Conservation (phyloP, 1,140 invertebrate species). For the Laupala kohalensis region DNA sequence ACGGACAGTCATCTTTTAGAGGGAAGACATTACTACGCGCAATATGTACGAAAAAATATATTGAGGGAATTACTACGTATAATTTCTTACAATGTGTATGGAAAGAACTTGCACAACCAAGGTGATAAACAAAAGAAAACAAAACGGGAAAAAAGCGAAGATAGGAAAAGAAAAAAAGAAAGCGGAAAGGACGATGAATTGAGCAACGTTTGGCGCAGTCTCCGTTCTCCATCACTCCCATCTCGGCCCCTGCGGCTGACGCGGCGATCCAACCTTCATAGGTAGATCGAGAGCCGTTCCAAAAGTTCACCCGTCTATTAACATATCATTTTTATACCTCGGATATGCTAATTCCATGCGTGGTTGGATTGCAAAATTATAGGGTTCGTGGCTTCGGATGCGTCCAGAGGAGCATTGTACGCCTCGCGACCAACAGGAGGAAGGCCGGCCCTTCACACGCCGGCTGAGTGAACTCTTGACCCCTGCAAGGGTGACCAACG, state of each 20-base stretch:
- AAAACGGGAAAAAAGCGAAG: too few species aligned
- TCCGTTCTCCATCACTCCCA: background rate
- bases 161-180: too few species aligned
- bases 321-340: background rate
- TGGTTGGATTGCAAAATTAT: background rate
- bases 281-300: background rate
- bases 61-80: too few species aligned
- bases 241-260: background rate
- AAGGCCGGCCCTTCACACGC: background rate
- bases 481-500: background rate
- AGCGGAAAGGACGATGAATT: too few species aligned
- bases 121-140: too few species aligned
- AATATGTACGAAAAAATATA: too few species aligned
- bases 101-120: too few species aligned
- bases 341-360: background rate
- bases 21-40: too few species aligned
- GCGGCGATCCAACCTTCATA: background rate
- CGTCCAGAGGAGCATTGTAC: background rate
- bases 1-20: too few species aligned
- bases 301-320: background rate
- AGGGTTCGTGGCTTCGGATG: background rate
- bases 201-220: too few species aligned
- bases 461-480: background rate
- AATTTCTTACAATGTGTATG: too few species aligned
- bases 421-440: background rate